Evolutionary conservation across 2,797 vertebrate species (phyloP).

Genomic region (Gadopsis bispinosus): DNA sequence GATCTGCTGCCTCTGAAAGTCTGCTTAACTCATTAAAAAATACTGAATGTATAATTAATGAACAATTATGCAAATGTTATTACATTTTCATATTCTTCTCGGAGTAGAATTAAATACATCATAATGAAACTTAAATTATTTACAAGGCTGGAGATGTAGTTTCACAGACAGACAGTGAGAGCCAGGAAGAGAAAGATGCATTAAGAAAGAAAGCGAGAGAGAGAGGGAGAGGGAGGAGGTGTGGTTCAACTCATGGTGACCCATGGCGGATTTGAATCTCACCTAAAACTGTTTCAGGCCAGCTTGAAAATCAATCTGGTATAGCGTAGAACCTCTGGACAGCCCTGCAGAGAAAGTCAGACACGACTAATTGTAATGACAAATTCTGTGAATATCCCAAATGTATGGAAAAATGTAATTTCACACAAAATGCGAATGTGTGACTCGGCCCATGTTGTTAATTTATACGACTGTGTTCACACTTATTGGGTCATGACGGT

Average conservation of each 20-base stretch:
- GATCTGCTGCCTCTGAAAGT: conserved; percentile 65
- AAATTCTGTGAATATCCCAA: conserved; percentile 27
- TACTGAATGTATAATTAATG: conserved; percentile 86
- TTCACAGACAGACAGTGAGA: conserved; percentile 56
- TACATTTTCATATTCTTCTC: conserved; percentile 83
- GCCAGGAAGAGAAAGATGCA: conserved; percentile 23
- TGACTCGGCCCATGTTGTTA: conserved; percentile 21
- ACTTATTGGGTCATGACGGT: conserved; percentile 39
- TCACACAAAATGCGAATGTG: conserved; percentile 39
- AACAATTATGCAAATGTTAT: conserved; percentile 87
- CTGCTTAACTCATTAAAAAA: conserved; percentile 85
- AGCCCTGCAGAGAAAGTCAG: conserved; percentile 23
- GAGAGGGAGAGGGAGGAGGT: neutral
- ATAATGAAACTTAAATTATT: conserved; percentile 87
- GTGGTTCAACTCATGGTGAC: conserved; percentile 36
- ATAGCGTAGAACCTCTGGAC: conserved; percentile 2
- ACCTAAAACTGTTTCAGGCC: conserved; percentile 52
- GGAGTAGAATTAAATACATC: conserved; percentile 84
- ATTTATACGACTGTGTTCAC: conserved; percentile 43
- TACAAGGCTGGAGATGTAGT: conserved; percentile 74
- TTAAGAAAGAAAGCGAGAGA: neutral
- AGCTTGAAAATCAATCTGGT: conserved; percentile 54
- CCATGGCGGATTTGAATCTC: conserved; percentile 57
- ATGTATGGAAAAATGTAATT: conserved; percentile 51
- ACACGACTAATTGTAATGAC: conserved; percentile 35